Evolutionary conservation across 2,113 vertebrate species (phyloP).

Genomic region (Dunckerocampus dactyliophorus): DNA sequence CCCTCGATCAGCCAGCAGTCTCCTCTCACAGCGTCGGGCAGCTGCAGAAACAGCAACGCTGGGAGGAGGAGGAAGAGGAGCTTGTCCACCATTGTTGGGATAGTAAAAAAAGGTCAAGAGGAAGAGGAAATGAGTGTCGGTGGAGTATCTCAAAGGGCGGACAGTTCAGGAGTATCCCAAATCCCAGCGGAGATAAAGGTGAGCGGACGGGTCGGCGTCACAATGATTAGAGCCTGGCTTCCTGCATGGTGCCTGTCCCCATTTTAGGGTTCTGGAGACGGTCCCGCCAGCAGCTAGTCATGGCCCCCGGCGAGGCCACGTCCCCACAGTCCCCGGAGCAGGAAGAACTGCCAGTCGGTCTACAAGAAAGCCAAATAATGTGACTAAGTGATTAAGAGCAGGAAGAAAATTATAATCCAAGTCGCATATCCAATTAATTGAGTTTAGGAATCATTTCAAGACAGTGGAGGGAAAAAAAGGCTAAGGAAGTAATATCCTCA

Average conservation of each 20-base stretch:
- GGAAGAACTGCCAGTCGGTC: conserved; percentile 11
- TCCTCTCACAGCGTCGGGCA: conserved; percentile 71
- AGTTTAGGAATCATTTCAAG: conserved; percentile 27
- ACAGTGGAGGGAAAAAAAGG: conserved; percentile 1
- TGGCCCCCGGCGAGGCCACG: conserved; percentile 39
- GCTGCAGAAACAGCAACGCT: conserved; percentile 64
- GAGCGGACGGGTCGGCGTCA: conserved; percentile 24
- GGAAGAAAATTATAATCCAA: conserved; percentile 23
- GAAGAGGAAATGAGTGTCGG: conserved; percentile 15
- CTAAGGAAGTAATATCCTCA: conserved; percentile 29
- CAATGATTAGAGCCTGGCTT: conserved; percentile 53
- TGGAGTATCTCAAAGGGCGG: conserved; percentile 11
- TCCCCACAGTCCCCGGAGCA: neutral
- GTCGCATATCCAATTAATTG: conserved; percentile 29
- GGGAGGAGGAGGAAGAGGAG: conserved; percentile 47
- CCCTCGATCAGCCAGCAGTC: conserved; percentile 99
- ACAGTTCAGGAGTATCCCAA: conserved; percentile 15
- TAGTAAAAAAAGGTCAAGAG: conserved; percentile 16
- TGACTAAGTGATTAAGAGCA: conserved; percentile 30
- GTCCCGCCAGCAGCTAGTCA: conserved; percentile 56
- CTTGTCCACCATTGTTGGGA: conserved; percentile 57
- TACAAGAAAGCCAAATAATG: conserved; percentile 15
- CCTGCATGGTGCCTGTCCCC: conserved; percentile 49
- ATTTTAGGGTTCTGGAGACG: conserved; percentile 61
- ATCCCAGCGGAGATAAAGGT: conserved; percentile 21